These are phyloP conservation scores for Nansenia antarctica DNA, from an alignment of 2,113 vertebrate genomes.

Conservation along the genomic window DNA sequence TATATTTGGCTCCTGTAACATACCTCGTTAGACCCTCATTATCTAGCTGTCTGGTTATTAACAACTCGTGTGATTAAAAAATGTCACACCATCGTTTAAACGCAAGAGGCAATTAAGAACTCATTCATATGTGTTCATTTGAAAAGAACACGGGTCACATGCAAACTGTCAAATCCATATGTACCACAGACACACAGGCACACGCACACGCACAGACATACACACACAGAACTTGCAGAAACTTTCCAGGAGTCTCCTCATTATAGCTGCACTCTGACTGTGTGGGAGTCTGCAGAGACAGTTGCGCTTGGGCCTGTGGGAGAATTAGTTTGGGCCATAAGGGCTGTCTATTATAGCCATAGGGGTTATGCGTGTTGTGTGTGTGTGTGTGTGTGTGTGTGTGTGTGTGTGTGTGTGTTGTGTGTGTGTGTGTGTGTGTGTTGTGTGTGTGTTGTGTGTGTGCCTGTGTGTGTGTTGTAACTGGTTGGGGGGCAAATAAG, in stretches of 20 bases:
- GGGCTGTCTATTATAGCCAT: too few relatives aligned
- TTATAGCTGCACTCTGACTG: background rate
- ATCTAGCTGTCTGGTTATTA: background rate
- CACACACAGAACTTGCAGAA: background rate
- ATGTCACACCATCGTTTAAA: background rate
- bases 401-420: background rate
- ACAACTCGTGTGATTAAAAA: background rate
- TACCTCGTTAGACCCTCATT: background rate
- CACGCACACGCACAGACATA: background rate
- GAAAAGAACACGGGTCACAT: background rate
- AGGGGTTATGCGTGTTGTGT: too few relatives aligned
- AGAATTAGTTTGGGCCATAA: too few relatives aligned
- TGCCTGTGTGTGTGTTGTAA: background rate
- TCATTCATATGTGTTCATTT: background rate
- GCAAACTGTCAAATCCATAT: background rate
- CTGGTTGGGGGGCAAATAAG: conserved; percentile 23
- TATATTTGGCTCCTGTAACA: too few relatives aligned
- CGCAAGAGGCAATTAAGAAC: background rate
- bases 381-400: too few relatives aligned
- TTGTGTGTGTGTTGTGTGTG: background rate
- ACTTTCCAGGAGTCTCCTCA: background rate
- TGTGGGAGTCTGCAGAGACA: background rate
- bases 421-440: conserved; percentile 1
- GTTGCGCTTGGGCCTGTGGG: background rate
- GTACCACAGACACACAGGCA: background rate